phyloP scores from a whole-genome alignment of 2,888 invertebrate genomes.

The Seira ritae region DNA sequence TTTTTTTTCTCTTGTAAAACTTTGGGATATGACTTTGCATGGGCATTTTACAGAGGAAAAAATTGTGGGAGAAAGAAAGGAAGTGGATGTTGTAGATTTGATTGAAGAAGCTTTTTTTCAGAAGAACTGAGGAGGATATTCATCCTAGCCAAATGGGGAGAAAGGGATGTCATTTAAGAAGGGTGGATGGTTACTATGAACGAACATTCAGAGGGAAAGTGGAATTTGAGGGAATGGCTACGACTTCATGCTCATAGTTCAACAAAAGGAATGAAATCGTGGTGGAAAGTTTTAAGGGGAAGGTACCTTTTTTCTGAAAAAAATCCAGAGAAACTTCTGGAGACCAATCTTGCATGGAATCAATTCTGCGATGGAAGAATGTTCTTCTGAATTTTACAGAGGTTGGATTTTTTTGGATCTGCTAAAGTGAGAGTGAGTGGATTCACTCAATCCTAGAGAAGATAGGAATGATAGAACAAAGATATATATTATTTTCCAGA shows the following conservation, averaged over 20 bases:
- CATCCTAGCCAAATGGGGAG: background rate
- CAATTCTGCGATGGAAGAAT: no score
- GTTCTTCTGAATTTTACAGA: no score
- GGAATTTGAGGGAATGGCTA: no score
- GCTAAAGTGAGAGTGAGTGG: no score
- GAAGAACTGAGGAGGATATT: background rate
- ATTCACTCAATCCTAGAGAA: no score
- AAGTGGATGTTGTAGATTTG: background rate
- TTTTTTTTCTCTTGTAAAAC: constrained; percentile 1
- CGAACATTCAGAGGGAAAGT: no score
- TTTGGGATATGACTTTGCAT: background rate
- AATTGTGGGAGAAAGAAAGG: background rate
- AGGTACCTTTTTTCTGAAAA: background rate
- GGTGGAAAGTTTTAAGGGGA: background rate
- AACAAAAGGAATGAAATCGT: no score
- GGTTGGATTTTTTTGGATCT: no score
- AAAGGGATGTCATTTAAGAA: constrained; percentile 5
- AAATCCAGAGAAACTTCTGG: background rate
- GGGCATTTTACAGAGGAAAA: background rate
- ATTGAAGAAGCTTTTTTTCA: background rate
- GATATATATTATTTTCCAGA: no score
- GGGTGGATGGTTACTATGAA: background rate
- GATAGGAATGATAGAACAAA: no score
- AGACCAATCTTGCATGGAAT: no score
- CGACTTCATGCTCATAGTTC: no score